phyloP scores from a whole-genome alignment of 1,140 invertebrate species.

The Penaeus indicus region DNA sequence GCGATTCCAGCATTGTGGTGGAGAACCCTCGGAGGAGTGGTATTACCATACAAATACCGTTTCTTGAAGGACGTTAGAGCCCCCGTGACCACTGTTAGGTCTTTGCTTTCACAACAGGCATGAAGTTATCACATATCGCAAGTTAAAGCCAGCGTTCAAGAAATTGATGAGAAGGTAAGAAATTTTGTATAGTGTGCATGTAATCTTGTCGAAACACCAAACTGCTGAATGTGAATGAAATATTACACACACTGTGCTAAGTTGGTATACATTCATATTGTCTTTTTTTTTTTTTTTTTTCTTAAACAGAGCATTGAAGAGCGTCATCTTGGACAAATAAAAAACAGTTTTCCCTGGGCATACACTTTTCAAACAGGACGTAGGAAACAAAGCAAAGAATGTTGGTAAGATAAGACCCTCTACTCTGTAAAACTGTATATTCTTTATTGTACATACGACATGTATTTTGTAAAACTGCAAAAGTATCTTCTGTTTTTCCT shows the following conservation, averaged over 20 bases:
- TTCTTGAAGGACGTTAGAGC: constrained; percentile 74
- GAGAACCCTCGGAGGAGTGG: constrained; percentile 74
- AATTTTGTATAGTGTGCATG: background rate
- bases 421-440: constrained; percentile 39
- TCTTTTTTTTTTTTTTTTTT: constrained; percentile 34
- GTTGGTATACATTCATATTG: background rate
- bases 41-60: constrained; percentile 85
- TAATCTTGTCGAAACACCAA: background rate
- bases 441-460: background rate
- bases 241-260: too few species aligned
- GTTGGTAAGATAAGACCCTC: constrained; percentile 67
- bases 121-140: constrained; percentile 88
- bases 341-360: constrained; percentile 84
- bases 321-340: constrained; percentile 88
- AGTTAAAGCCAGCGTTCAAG: constrained; percentile 90
- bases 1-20: constrained; percentile 75
- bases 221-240: background rate
- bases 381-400: constrained; percentile 79
- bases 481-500: background rate
- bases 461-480: background rate
- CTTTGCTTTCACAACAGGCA: constrained; percentile 88
- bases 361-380: constrained; percentile 80
- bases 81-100: constrained; percentile 86
- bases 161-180: constrained; percentile 80
- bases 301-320: constrained; percentile 78